A percentile compares a stretch with the other conserved stretches of the same genome.
Evolutionary conservation across 92 coral and sea anemone genomes (phyloP).

Genomic region (Paragorgia papillata): DNA sequence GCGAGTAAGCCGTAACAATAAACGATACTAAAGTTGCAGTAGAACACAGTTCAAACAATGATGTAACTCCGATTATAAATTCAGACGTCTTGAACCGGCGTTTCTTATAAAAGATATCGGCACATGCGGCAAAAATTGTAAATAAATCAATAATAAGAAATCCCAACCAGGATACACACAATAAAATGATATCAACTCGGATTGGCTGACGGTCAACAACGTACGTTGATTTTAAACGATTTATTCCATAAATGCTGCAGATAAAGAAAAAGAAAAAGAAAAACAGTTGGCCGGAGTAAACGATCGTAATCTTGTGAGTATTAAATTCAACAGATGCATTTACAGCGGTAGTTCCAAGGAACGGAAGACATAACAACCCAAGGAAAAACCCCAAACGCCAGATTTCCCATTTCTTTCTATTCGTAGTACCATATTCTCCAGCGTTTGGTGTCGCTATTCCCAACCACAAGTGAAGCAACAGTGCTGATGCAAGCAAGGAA

Average conservation of each 20-base stretch:
- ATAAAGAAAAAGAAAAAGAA: neutral
- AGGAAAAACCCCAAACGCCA: constrained; percentile 31
- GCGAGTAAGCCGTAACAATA: neutral
- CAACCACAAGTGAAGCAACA: constrained; percentile 36
- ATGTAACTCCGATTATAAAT: neutral
- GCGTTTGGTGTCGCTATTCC: constrained; percentile 13
- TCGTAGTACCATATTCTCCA: constrained; percentile 14
- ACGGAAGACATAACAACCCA: constrained; percentile 31
- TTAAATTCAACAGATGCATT: constrained; percentile 7
- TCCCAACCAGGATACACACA: constrained; percentile 16
- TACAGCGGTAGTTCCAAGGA: neutral
- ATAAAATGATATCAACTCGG: constrained; percentile 10
- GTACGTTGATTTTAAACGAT: neutral
- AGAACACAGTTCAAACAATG: neutral
- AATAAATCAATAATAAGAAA: constrained; percentile 20
- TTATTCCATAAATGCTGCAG: neutral
- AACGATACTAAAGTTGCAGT: neutral
- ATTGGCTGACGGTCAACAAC: neutral
- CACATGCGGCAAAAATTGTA: constrained; percentile 12
- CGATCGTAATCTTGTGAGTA: neutral
- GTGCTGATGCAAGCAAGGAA: constrained; percentile 36
- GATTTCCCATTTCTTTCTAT: constrained; percentile 8
- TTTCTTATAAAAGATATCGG: neutral
- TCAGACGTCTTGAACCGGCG: neutral
- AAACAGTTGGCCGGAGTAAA: neutral